Evolutionary conservation across 2,113 vertebrate genomes (phyloP), one percentile per base, ranked within the genome.

Genomic region (Turdus rufiventris): DNA sequence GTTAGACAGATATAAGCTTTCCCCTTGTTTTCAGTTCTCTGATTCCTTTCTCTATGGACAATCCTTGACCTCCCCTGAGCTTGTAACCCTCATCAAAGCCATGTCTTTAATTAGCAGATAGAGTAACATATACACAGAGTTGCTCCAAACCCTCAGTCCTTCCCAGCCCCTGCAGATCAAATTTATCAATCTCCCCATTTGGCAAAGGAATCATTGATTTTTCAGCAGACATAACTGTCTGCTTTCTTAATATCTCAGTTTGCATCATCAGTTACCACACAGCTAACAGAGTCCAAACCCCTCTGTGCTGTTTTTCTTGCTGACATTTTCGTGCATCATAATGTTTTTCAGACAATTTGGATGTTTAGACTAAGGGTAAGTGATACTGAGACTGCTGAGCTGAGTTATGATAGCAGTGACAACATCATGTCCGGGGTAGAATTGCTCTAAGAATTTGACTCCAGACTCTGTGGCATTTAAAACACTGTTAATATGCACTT

Each of bases 321-420:
- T 85, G 40, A 40, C 40, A 25, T 42, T 68, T 92, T 67, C 54
- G 66, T 88, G 21, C 33, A 54, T 70, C 38, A 26, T 7, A 8
- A 63, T 31, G 25, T 83, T 93, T 80, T 88, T 67, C 57, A 79
- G 75, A 89, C 19, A 65, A 9, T 60, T 70, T 85, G 18, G 43
- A 66, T 89, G 71, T 61, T 91, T 87, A 91, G 85, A 50, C 77
- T 66, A 33, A 60, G 12, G 18, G 50, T 86, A 96, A 94, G 71
- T 68, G 50, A 58, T 91, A 74, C 40, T 9, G 23, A n/a, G 45
- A 45, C 18, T 81, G 57, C 36, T 76, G 76, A 90, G 72, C 43
- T 91, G 77, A 92, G 71, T 91, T 97, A 91, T 48, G 68, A 65
- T 9, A 90, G 61, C 53, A 75, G 57, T 51, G 79, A 81, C 62